Evolutionary conservation across 2,113 vertebrate genomes (phyloP), one percentile per base, ranked within the genome.

Genomic region (Gobiocypris rarus): DNA sequence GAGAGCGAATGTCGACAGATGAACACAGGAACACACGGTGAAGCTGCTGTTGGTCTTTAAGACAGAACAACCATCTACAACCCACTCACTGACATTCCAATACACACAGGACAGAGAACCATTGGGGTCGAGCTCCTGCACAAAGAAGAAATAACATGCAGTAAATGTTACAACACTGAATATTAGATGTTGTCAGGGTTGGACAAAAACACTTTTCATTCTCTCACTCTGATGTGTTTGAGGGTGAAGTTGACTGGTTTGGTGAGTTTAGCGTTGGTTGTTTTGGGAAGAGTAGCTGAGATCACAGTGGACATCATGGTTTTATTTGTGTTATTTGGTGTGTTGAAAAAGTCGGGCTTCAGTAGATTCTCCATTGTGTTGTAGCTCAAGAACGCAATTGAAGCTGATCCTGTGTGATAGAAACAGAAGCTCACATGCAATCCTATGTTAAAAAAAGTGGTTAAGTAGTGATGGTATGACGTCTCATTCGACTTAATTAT

Each of bases 1-100:
- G 38, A 94, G 13, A 0, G 92, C 91, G 73, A 94, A 73, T 56
- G 87, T 93, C 15, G 86, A 87, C 77, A 94, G 28, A 0, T 7
- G 89, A 0, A 76, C 28, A 38, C 92, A 93, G 59, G 89, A 48
- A 63, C 93, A 94, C 15, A 31, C 9, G 0, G 93, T 93, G 14
- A 76, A 45, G 0, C 22, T 89, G 52, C 65, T n/a, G 0, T 85
- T 89, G 9, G 45, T 81, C 5, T 77, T 4, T 0, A 77, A n/a
- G 9, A 85, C 41, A 9, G 0, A 3, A 38, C 93, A 94, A 67
- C 90, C 92, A 2, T 81, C 58, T 0, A 45, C 1, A 0, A 85
- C 86, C 94, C 94, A 94, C 8, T 19, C 38, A n/a, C 6, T 81
- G 3, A 52, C 45, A 0, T 83, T 85, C 85, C 48, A 50, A 14